Conservation (phyloP, 92 coral and sea anemone species). For the Siderastrea radians region DNA sequence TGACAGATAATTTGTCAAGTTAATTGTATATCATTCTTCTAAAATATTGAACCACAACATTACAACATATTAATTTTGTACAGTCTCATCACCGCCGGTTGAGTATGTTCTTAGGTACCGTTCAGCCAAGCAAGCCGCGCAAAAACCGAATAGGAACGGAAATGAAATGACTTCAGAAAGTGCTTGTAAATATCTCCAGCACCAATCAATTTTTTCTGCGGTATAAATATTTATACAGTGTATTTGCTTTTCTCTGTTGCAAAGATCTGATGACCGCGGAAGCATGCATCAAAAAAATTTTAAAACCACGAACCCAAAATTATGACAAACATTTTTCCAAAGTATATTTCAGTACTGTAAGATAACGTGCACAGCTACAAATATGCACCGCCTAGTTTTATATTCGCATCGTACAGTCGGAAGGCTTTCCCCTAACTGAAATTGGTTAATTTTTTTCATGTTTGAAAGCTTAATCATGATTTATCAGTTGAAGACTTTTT, state of each 20-base stretch:
- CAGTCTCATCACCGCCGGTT: too few species aligned
- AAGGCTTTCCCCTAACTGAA: too few species aligned
- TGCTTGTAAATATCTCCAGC: background rate
- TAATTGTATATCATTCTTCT: background rate
- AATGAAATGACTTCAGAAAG: too few species aligned
- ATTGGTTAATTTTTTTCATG: too few species aligned
- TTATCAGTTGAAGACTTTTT: background rate
- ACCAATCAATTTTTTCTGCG: background rate
- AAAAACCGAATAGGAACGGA: too few species aligned
- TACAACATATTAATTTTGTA: too few species aligned
- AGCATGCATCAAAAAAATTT: background rate
- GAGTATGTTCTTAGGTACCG: too few species aligned
- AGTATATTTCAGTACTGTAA: background rate
- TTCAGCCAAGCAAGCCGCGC: too few species aligned
- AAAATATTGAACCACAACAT: too few species aligned
- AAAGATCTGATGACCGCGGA: too few species aligned
- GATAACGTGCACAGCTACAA: background rate
- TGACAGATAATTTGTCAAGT: constrained; percentile 17
- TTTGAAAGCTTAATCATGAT: too few species aligned
- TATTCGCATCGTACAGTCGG: too few species aligned
- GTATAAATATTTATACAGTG: background rate
- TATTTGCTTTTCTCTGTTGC: background rate
- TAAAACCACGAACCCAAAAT: background rate
- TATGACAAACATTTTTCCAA: background rate
- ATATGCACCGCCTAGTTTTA: background rate